Conservation (phyloP, 1,140 invertebrate species). For the Hesperophylax magnus region DNA sequence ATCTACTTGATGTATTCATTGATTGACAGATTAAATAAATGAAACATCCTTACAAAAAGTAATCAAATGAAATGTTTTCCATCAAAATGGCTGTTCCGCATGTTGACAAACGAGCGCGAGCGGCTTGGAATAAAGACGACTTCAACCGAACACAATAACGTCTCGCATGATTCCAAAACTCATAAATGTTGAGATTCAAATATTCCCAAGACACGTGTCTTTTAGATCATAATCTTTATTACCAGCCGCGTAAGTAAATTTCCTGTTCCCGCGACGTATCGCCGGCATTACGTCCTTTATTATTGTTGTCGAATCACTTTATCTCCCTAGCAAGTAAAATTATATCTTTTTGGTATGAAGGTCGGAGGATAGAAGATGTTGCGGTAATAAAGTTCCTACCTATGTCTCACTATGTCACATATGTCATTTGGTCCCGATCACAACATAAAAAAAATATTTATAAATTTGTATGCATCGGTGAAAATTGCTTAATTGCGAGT, state of each 20-base stretch:
- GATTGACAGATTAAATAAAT: too few relatives aligned
- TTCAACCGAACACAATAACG: constrained; percentile 47
- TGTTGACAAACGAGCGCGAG: neutral
- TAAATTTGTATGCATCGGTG: too few relatives aligned
- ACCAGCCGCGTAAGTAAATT: constrained; percentile 40
- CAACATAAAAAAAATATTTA: too few relatives aligned
- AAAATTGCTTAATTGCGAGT: too few relatives aligned
- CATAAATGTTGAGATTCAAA: constrained; percentile 49
- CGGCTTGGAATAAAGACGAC: neutral
- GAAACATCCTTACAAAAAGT: too few relatives aligned
- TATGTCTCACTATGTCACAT: too few relatives aligned
- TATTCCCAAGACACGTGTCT: constrained; percentile 48
- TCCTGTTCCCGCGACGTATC: constrained; percentile 6
- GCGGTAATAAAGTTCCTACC: neutral
- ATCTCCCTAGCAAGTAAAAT: neutral
- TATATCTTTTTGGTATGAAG: neutral
- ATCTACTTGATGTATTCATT: too few relatives aligned
- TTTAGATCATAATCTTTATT: constrained; percentile 57
- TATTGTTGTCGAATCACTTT: constrained; percentile 31
- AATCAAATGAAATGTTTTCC: too few relatives aligned
- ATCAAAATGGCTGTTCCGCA: neutral
- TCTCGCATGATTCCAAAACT: constrained; percentile 31
- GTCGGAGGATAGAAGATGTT: neutral
- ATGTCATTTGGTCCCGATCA: too few relatives aligned
- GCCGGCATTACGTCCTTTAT: constrained; percentile 25